These are phyloP conservation scores for Euclidia mi DNA, from an alignment of 2,888 invertebrate species.

Conservation along the genomic window DNA sequence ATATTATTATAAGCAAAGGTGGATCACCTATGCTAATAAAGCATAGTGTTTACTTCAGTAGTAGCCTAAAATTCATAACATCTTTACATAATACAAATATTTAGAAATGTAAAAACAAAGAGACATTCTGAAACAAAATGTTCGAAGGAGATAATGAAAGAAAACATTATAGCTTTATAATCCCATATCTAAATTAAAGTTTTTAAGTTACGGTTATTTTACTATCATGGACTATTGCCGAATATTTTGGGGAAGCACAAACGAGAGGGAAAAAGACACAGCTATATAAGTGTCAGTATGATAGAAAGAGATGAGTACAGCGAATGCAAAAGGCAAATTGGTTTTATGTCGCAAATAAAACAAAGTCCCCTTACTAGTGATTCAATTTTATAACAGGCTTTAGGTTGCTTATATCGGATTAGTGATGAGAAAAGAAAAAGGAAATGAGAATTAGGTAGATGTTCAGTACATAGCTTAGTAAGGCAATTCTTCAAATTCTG, in stretches of 20 bases:
- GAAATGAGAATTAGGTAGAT: slow-evolving; percentile 33
- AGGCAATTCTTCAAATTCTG: neutral
- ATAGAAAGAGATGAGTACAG: slow-evolving; percentile 20
- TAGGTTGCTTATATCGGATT: slow-evolving; percentile 47
- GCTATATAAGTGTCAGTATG: slow-evolving; percentile 4
- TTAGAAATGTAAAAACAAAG: slow-evolving; percentile 5
- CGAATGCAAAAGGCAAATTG: slow-evolving; percentile 48
- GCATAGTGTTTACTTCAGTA: too few species aligned
- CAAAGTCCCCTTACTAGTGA: slow-evolving; percentile 56
- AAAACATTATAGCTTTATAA: slow-evolving; percentile 40
- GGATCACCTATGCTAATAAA: too few species aligned
- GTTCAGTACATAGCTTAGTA: neutral
- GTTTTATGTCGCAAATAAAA: slow-evolving; percentile 60
- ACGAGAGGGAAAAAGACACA: slow-evolving; percentile 20
- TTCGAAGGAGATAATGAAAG: slow-evolving; percentile 23
- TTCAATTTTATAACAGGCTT: slow-evolving; percentile 61
- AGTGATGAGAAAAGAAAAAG: slow-evolving; percentile 37
- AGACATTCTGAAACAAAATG: slow-evolving; percentile 15
- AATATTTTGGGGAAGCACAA: slow-evolving; percentile 38
- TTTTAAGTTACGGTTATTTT: slow-evolving; percentile 58
- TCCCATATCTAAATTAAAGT: slow-evolving; percentile 55
- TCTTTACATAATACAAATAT: neutral
- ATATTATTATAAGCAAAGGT: too few species aligned
- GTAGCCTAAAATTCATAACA: neutral
- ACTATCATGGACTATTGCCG: slow-evolving; percentile 46